Conservation (phyloP, 2,797 vertebrate species). For the Eulemur coronatus region DNA sequence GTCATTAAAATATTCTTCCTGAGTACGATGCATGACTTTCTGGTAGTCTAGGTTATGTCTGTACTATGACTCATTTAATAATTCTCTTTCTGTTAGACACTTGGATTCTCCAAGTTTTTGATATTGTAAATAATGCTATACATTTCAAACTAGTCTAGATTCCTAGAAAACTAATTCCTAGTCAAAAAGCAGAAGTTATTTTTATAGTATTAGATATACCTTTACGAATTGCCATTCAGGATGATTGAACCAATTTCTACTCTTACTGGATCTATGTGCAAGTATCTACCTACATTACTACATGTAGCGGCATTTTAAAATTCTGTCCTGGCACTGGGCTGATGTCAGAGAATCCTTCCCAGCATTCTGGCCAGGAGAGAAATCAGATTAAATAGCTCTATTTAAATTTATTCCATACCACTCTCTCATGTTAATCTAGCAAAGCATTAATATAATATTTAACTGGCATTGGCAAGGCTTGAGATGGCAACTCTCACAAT, state of each 20-base stretch:
- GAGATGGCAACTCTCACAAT: background rate
- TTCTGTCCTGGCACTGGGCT: background rate
- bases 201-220: background rate
- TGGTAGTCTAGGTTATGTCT: background rate
- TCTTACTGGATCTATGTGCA: background rate
- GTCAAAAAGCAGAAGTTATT: background rate
- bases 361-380: background rate
- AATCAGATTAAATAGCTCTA: background rate
- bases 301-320: background rate
- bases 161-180: slow-evolving; percentile 26
- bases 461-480: background rate
- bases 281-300: background rate
- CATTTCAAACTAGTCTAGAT: background rate
- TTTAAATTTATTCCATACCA: background rate
- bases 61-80: background rate
- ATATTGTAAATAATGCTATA: background rate
- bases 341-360: background rate
- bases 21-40: background rate
- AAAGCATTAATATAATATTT: slow-evolving; percentile 24
- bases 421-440: slow-evolving; percentile 33
- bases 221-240: background rate
- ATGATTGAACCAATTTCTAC: background rate
- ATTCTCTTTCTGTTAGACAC: slow-evolving; percentile 1
- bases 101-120: background rate
- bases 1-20: slow-evolving; percentile 45